Conservation (phyloP, 2,888 invertebrate species). For the Tetropium fuscum region DNA sequence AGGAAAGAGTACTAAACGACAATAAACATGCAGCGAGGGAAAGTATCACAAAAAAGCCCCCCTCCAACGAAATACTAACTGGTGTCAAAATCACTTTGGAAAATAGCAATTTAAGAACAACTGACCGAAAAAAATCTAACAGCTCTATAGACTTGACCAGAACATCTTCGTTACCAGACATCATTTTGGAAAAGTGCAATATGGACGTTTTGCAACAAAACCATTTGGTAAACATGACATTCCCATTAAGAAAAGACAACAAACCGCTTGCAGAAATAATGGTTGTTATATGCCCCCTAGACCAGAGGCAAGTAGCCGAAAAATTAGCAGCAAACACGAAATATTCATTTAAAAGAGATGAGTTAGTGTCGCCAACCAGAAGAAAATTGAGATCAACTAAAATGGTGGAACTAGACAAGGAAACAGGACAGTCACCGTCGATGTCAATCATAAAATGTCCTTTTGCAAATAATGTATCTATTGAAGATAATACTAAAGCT, state of each 20-base stretch:
- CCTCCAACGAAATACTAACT: background rate
- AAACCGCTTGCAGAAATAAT: slow-evolving; percentile 7
- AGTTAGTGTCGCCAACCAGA: slow-evolving; percentile 8
- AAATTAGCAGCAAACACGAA: background rate
- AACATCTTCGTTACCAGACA: background rate
- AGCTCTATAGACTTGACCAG: background rate
- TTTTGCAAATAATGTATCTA: too few species aligned
- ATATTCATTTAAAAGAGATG: background rate
- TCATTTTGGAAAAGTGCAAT: background rate
- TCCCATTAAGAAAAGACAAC: slow-evolving; percentile 1
- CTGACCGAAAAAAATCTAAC: background rate
- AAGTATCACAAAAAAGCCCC: background rate
- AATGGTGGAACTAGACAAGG: background rate
- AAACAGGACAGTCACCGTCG: background rate
- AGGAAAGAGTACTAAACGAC: slow-evolving; percentile 23
- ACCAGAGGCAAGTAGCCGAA: background rate
- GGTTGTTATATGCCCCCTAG: slow-evolving; percentile 12
- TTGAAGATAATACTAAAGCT: too few species aligned
- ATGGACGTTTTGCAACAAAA: background rate
- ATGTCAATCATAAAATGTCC: too few species aligned
- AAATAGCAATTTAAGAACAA: background rate
- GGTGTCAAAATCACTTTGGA: slow-evolving; percentile 1
- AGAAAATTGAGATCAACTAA: slow-evolving; percentile 13
- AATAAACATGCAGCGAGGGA: background rate
- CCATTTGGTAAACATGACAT: background rate